Evolutionary conservation across 2,797 vertebrate species (phyloP), one percentile per base, ranked within the genome.

Genomic region (Chrosomus eos): DNA sequence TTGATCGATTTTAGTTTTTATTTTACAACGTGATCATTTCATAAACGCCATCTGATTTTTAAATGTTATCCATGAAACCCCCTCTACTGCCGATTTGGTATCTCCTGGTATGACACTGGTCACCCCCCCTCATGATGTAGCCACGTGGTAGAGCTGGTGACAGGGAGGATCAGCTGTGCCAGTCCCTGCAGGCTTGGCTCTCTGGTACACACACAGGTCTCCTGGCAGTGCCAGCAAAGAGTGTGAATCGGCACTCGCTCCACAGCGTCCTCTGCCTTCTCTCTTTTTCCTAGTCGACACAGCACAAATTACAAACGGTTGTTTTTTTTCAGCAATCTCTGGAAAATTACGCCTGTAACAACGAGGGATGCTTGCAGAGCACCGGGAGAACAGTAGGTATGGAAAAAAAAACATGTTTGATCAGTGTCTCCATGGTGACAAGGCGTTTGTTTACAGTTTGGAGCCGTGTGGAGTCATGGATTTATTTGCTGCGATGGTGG

Each of bases 361-460:
- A 90, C 83, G 84, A 90, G 89, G 93, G 92, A 96, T 96, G 95
- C 92, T 95, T 89, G 93, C 94, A 10, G 94, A 94, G 87, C 91
- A 91, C 83, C 90, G 91, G 90, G 94, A 94, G 87, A 95, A 93
- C 90, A 92, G 93, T 91, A 95, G 95, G 95, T 95, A 95, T 89
- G 87, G 83, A 90, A 21, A 81, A 90, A 40, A 85, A 77, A 83
- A 84, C 75, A 90, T 45, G 73, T 89, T 81, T 88, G 89, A 91
- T 90, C 89, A 91, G 90, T 84, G 92, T 94, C 90, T 91, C 92
- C 85, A 86, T 87, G 90, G 93, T 38, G 88, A 94, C 92, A 76
- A 23, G 72, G 31, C 62, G 86, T 86, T 92, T 94, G 93, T 94
- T 95, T 93, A 91, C 90, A 84, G 87, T 84, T 88, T 80, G 45